Evolutionary conservation across 2,888 invertebrate species (phyloP).

Genomic region (Dysmachus trigonus): DNA sequence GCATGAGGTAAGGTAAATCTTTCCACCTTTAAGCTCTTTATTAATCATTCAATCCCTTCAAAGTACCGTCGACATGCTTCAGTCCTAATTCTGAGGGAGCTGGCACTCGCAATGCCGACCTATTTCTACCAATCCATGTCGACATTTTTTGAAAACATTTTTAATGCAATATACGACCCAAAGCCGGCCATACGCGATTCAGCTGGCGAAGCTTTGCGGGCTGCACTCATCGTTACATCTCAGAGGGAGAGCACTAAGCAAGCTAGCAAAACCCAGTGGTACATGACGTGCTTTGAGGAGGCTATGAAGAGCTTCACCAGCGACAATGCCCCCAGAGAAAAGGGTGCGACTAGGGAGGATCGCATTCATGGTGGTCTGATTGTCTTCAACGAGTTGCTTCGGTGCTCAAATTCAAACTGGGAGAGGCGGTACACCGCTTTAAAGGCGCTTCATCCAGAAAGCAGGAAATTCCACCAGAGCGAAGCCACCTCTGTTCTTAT

Average conservation of each 20-base stretch:
- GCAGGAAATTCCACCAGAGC: slow-evolving; percentile 55
- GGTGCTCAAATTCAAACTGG: slow-evolving; percentile 90
- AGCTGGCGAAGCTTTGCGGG: slow-evolving; percentile 92
- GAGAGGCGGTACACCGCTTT: slow-evolving; percentile 81
- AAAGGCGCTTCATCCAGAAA: slow-evolving; percentile 68
- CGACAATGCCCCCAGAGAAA: slow-evolving; percentile 72
- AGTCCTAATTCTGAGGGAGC: slow-evolving; percentile 88
- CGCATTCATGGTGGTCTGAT: slow-evolving; percentile 91
- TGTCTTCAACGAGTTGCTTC: slow-evolving; percentile 90
- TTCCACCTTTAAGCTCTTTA: background rate
- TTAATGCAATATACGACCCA: slow-evolving; percentile 89
- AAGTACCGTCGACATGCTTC: slow-evolving; percentile 88
- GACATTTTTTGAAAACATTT: slow-evolving; percentile 92
- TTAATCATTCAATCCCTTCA: slow-evolving; percentile 46
- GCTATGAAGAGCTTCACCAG: slow-evolving; percentile 80
- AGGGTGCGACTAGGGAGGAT: slow-evolving; percentile 86
- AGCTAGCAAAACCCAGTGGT: slow-evolving; percentile 89
- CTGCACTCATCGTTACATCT: slow-evolving; percentile 92
- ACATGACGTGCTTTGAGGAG: slow-evolving; percentile 92
- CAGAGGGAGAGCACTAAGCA: slow-evolving; percentile 96
- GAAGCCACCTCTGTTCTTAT: slow-evolving; percentile 57
- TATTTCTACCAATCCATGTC: slow-evolving; percentile 96
- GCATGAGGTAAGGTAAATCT: slow-evolving; percentile 71
- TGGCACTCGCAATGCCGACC: slow-evolving; percentile 95
- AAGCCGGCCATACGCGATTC: slow-evolving; percentile 91